phyloP scores from a whole-genome alignment of 2,113 vertebrate species.

The Turnix velox region DNA sequence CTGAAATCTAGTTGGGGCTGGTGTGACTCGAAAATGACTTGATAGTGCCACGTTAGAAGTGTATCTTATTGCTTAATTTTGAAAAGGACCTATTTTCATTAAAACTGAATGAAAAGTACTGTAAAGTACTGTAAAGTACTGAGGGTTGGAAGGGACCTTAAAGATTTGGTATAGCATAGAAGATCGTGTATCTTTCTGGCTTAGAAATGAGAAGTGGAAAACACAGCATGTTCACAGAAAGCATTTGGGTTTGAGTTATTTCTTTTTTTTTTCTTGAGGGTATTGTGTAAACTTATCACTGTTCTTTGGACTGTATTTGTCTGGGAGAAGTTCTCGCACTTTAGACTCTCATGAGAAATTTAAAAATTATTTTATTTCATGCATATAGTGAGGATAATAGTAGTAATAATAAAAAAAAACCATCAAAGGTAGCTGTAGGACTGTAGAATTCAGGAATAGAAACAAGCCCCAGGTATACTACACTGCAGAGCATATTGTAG shows the following conservation, averaged over 20 bases:
- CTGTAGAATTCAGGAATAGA: neutral
- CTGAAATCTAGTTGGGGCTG: neutral
- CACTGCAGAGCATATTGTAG: neutral
- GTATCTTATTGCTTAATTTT: neutral
- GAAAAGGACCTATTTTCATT: neutral
- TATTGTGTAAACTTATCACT: neutral
- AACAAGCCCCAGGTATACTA: neutral
- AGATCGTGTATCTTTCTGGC: neutral
- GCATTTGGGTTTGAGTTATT: neutral
- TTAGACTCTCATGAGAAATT: neutral
- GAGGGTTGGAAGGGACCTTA: too few relatives aligned
- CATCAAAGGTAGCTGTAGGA: neutral
- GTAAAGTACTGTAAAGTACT: neutral
- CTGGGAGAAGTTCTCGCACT: neutral
- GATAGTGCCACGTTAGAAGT: neutral
- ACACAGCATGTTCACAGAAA: neutral
- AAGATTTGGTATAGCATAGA: neutral
- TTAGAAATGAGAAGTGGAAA: neutral
- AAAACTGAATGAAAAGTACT: neutral
- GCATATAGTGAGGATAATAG: neutral
- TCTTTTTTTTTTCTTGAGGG: neutral
- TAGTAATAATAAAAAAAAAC: neutral
- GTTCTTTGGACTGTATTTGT: neutral
- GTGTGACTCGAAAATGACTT: neutral
- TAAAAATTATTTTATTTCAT: neutral